Conservation (phyloP, 2,797 vertebrate genomes). For the Darevskia nairensis region DNA sequence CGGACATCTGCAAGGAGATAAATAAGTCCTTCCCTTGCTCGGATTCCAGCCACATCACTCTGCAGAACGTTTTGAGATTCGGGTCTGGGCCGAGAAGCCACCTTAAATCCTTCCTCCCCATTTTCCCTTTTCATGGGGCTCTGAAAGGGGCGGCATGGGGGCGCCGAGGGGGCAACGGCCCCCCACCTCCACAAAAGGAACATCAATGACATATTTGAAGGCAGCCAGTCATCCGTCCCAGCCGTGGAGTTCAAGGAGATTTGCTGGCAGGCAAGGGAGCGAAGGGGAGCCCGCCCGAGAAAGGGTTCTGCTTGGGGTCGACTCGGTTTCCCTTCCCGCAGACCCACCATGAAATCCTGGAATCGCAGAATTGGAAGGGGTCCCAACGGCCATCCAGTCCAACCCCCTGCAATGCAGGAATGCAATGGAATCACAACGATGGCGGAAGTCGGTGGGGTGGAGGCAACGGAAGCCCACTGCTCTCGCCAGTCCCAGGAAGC, state of each 20-base stretch:
- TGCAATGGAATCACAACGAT: no score
- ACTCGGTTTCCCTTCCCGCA: not conserved
- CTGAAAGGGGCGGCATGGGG: not conserved
- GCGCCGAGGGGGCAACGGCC: not conserved
- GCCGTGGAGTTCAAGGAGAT: conserved; percentile 11
- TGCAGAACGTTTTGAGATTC: conserved; percentile 53
- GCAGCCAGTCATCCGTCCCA: conserved; percentile 49
- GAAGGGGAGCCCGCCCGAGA: not conserved
- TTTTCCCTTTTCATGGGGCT: conserved; percentile 55
- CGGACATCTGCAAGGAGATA: conserved; percentile 24
- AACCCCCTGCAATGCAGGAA: no score
- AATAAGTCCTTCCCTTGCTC: conserved; percentile 29
- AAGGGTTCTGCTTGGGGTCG: not conserved
- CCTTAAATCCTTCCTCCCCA: conserved; percentile 66
- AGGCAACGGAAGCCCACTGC: no score
- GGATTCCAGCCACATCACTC: not conserved
- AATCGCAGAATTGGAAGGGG: no score
- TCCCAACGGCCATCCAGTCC: no score
- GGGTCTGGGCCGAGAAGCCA: conserved; percentile 51
- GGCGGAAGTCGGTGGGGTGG: not conserved
- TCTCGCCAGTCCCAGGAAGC: no score
- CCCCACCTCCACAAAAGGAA: not conserved
- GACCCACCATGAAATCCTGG: not conserved
- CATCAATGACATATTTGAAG: conserved; percentile 44
- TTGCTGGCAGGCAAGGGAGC: conserved; percentile 35